phyloP scores from a whole-genome alignment of 2,113 vertebrate genomes.

The Eubucco bourcierii region DNA sequence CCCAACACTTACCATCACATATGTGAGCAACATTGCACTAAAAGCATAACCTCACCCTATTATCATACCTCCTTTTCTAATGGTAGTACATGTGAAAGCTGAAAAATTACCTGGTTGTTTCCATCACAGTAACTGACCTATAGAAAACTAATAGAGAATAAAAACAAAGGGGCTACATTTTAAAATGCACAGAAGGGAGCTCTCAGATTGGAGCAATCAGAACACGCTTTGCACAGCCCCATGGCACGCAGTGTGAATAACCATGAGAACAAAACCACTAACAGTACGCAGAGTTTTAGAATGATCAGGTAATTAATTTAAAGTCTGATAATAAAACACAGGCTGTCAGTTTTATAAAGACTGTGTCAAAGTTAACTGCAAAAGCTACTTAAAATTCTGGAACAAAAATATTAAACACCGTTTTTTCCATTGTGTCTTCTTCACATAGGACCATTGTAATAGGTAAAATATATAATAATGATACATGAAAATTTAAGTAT shows the following conservation, averaged over 20 bases:
- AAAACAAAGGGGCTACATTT: not conserved
- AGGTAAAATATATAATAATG: not conserved
- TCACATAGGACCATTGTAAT: not conserved
- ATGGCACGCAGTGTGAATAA: not conserved
- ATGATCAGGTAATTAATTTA: slow-evolving; percentile 16
- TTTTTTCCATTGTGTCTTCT: not conserved
- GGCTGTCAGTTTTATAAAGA: not conserved
- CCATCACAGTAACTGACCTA: not conserved
- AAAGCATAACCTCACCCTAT: not conserved
- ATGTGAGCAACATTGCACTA: not conserved
- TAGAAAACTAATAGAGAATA: not conserved
- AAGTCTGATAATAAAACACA: slow-evolving; percentile 21
- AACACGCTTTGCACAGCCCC: not conserved
- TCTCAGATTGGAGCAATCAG: not conserved
- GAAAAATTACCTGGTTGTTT: not conserved
- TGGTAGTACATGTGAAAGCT: not conserved
- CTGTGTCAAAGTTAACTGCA: not conserved
- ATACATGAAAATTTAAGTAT: not conserved
- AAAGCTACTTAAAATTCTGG: not conserved
- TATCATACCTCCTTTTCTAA: not conserved
- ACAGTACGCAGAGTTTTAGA: not conserved
- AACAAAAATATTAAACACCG: not conserved
- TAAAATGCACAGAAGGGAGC: not conserved
- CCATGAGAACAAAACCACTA: not conserved
- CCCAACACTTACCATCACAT: not conserved